Conservation (phyloP, 2,797 vertebrate species). For the Typhlichthys subterraneus region DNA sequence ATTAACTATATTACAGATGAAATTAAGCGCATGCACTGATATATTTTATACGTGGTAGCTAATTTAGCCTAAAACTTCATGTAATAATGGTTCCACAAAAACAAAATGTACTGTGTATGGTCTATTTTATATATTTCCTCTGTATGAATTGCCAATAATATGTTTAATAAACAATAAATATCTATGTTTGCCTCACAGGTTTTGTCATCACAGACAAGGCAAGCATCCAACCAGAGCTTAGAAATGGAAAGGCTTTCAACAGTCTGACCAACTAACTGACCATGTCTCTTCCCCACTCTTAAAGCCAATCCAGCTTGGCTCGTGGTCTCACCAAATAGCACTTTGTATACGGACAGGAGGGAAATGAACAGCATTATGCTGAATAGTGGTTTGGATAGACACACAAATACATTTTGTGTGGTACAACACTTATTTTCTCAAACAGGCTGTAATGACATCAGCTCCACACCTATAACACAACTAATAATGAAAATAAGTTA, state of each 20-base stretch:
- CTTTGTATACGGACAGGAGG: slow-evolving; percentile 64
- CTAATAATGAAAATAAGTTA: not conserved
- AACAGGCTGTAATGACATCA: slow-evolving; percentile 4
- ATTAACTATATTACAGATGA: slow-evolving; percentile 27
- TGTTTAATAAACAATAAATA: slow-evolving; percentile 37
- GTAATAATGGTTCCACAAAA: slow-evolving; percentile 11
- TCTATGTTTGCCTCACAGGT: slow-evolving; percentile 62
- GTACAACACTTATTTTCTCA: slow-evolving; percentile 15
- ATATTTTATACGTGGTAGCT: slow-evolving; percentile 24
- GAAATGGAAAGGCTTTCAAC: slow-evolving; percentile 64
- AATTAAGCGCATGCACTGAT: slow-evolving; percentile 4
- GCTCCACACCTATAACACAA: not conserved
- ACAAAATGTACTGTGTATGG: slow-evolving; percentile 1
- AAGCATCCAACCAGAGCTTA: slow-evolving; percentile 58
- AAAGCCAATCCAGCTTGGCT: slow-evolving; percentile 68
- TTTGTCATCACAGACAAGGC: slow-evolving; percentile 57
- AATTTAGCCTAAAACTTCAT: slow-evolving; percentile 28
- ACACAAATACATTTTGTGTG: slow-evolving; percentile 41
- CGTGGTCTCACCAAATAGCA: slow-evolving; percentile 69
- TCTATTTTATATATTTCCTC: not conserved
- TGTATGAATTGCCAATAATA: slow-evolving; percentile 39
- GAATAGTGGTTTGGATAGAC: slow-evolving; percentile 54
- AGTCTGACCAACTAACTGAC: slow-evolving; percentile 67
- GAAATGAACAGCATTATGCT: slow-evolving; percentile 62
- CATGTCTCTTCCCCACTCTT: slow-evolving; percentile 67